Percentiles rank a stretch among this genome's conserved stretches.
Evolutionary conservation across 2,113 vertebrate species (phyloP).

Genomic region (Tupaia chinensis): DNA sequence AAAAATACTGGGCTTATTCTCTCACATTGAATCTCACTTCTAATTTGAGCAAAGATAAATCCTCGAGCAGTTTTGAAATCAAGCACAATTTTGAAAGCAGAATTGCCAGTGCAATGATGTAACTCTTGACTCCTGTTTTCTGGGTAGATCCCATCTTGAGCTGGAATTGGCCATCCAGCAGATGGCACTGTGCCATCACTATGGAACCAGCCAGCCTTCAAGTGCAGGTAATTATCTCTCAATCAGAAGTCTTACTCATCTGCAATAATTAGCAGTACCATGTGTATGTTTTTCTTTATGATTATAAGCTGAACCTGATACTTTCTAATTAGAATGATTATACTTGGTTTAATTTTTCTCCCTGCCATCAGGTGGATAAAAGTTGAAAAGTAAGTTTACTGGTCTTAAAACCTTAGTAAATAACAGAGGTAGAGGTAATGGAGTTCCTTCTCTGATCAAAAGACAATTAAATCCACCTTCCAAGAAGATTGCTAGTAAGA

Average conservation of each 20-base stretch:
- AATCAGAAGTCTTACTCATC: slow-evolving; percentile 46
- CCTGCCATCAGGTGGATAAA: slow-evolving; percentile 29
- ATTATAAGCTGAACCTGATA: slow-evolving; percentile 58
- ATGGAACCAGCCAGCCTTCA: neutral
- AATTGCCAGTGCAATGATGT: neutral
- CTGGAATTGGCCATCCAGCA: slow-evolving; percentile 59
- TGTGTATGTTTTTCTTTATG: slow-evolving; percentile 37
- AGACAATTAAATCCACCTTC: neutral
- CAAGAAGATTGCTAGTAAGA: neutral
- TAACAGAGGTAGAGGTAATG: neutral
- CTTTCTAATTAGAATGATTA: slow-evolving; percentile 73
- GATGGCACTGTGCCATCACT: slow-evolving; percentile 67
- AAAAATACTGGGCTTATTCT: neutral
- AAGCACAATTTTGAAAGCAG: neutral
- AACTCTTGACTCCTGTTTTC: neutral
- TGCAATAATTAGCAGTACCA: slow-evolving; percentile 57
- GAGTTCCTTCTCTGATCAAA: neutral
- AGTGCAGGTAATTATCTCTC: neutral
- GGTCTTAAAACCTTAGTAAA: slow-evolving; percentile 18
- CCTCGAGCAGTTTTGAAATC: slow-evolving; percentile 11
- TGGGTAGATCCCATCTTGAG: neutral
- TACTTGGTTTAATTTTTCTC: slow-evolving; percentile 36
- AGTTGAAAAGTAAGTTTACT: slow-evolving; percentile 9
- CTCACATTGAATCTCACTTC: neutral
- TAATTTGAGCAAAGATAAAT: neutral